Evolutionary conservation across 2,113 vertebrate species (phyloP), one percentile per base, ranked within the genome.

Genomic region (Zosterops lateralis): DNA sequence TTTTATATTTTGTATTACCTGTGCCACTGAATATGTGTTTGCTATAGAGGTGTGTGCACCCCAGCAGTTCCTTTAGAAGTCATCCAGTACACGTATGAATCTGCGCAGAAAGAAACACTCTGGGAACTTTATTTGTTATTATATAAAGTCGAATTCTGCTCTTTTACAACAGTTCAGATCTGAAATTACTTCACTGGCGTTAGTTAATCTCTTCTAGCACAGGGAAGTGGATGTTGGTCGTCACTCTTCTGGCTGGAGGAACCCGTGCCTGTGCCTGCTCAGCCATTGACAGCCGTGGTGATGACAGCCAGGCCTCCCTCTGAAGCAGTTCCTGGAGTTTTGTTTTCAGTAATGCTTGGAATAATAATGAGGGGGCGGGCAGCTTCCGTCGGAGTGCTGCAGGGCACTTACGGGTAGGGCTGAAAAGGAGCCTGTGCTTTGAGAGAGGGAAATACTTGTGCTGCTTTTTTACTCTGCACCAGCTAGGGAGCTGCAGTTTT

Each of bases 221-320:
- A 53, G 45, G 19, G 14, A 22, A 17, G 50, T 11, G 26, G 58
- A 54, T 68, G 44, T 3, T 25, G 44, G 21, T 17, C 7, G 17
- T 65, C 26, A 4, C 32, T 66, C 20, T 71, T 40, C 25, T 8
- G 6, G 57, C 70, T 48, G 62, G 53, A 82, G 60, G 53, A 56
- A 40, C 15, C 40, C 20, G 12, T 62, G 57, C 62, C 66, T n/a
- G 57, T 20, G 70, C 25, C 70, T 2, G 1, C 29, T 91, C 58
- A n/a, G 38, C 47, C 26, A 3, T 1, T n/a, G 65, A 5, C 54
- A 60, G 70, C 61, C 0, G 0, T 15, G 34, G 36, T 22, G 60
- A 5, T 12, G 15, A 45, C 54, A 66, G 17, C 58, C 79, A 25
- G 57, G 31, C 45, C 53, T 81, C 74, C 45, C 40, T 47, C 40